Conservation (phyloP, 2,888 invertebrate species). For the Cephus sareptanus region DNA sequence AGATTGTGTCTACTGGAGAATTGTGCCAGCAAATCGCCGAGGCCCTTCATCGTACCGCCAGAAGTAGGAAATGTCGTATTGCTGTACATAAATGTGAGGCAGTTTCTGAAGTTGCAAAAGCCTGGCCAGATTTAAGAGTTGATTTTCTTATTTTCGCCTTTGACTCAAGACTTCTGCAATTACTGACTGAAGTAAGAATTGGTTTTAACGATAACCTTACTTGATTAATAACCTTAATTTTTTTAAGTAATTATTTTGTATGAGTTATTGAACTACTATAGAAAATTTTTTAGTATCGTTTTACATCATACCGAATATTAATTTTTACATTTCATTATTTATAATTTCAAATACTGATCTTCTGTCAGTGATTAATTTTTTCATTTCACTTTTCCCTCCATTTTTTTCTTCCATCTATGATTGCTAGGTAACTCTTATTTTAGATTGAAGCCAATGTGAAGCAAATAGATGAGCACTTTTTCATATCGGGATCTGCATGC, state of each 20-base stretch:
- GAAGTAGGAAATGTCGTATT: slow-evolving; percentile 40
- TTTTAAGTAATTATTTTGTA: not conserved
- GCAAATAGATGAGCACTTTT: slow-evolving; percentile 49
- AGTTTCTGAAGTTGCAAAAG: slow-evolving; percentile 39
- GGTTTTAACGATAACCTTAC: not conserved
- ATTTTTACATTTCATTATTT: not conserved
- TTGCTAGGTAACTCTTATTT: slow-evolving; percentile 12
- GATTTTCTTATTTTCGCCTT: slow-evolving; percentile 58
- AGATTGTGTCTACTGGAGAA: slow-evolving; percentile 52
- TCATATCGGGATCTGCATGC: slow-evolving; percentile 49
- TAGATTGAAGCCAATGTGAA: slow-evolving; percentile 51
- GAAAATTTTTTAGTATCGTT: not conserved
- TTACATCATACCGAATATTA: not conserved
- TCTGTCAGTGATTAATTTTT: not conserved
- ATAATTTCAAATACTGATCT: not conserved
- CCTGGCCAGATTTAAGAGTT: slow-evolving; percentile 39
- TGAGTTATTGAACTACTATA: not conserved
- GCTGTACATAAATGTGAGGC: slow-evolving; percentile 54
- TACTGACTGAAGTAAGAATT: slow-evolving; percentile 46
- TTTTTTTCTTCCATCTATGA: not conserved
- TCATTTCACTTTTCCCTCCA: slow-evolving; percentile 3
- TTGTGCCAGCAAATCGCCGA: slow-evolving; percentile 50
- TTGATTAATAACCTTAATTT: not conserved
- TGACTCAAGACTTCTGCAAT: slow-evolving; percentile 44
- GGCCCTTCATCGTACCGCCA: slow-evolving; percentile 42